phyloP scores from a whole-genome alignment of 2,113 vertebrate genomes.

The Muntiacus muntjak region DNA sequence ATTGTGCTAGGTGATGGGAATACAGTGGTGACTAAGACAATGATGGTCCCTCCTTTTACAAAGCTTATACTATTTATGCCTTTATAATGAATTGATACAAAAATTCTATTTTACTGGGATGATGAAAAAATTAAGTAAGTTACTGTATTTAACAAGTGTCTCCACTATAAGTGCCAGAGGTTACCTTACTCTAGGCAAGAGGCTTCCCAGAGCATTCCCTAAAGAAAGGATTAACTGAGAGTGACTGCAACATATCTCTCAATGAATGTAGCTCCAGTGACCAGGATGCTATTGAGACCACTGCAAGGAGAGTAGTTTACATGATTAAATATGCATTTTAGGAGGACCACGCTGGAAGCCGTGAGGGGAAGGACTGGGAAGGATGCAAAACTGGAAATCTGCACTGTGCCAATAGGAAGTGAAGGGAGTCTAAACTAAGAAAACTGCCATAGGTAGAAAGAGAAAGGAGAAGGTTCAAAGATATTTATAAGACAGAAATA shows the following conservation, averaged over 20 bases:
- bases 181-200: background rate
- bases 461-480: background rate
- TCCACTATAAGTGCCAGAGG: background rate
- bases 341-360: background rate
- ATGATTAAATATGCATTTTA: background rate
- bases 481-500: background rate
- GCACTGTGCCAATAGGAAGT: background rate
- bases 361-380: background rate
- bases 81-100: background rate
- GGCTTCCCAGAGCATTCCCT: background rate
- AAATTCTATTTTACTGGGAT: background rate
- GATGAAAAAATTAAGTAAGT: background rate
- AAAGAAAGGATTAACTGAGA: background rate
- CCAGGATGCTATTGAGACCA: background rate
- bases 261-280: background rate
- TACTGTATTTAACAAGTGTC: background rate
- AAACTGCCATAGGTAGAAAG: background rate
- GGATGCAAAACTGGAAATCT: background rate
- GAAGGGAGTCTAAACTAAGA: background rate
- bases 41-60: background rate
- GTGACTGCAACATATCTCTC: background rate
- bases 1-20: background rate
- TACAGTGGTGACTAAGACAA: background rate
- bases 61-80: background rate
- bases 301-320: fast-evolving